Percentiles rank a stretch among this genome's conserved stretches.
phyloP scores from a whole-genome alignment of 2,113 vertebrate species.

The Solea solea region DNA sequence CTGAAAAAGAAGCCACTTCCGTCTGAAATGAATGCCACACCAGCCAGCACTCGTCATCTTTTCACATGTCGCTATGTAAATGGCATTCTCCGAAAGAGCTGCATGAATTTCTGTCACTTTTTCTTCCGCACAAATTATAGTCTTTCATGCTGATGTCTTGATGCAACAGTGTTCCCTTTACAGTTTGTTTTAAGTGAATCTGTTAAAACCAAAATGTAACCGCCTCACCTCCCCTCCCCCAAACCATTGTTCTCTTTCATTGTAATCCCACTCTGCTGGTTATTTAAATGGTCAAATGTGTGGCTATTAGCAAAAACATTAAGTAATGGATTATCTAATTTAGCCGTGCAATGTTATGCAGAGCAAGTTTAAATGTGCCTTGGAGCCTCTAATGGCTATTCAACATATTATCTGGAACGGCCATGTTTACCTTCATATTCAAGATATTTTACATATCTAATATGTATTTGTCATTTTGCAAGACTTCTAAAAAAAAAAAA shows the following conservation, averaged over 20 bases:
- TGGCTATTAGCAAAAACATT: conserved; percentile 26
- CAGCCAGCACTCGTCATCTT: not conserved
- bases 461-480: conserved; percentile 2
- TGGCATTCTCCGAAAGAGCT: not conserved
- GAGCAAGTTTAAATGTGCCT: conserved; percentile 31
- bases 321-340: conserved; percentile 51
- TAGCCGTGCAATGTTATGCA: conserved; percentile 10
- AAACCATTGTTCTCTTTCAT: conserved; percentile 20
- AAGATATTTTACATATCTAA: not conserved
- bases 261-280: conserved; percentile 25
- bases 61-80: not conserved
- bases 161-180: not conserved
- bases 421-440: not conserved
- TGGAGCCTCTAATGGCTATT: conserved; percentile 18
- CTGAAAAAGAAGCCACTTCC: conserved; percentile 13
- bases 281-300: conserved; percentile 44
- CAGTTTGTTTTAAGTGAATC: not conserved
- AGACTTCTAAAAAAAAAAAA: not conserved
- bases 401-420: conserved; percentile 20
- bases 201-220: not conserved
- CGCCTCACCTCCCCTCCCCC: not conserved
- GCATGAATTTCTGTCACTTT: not conserved
- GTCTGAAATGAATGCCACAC: not conserved
- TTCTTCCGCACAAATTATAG: not conserved
- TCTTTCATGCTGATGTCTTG: not conserved